Evolutionary conservation across 2,113 vertebrate species (phyloP).

Genomic region (Seriola rivoliana): DNA sequence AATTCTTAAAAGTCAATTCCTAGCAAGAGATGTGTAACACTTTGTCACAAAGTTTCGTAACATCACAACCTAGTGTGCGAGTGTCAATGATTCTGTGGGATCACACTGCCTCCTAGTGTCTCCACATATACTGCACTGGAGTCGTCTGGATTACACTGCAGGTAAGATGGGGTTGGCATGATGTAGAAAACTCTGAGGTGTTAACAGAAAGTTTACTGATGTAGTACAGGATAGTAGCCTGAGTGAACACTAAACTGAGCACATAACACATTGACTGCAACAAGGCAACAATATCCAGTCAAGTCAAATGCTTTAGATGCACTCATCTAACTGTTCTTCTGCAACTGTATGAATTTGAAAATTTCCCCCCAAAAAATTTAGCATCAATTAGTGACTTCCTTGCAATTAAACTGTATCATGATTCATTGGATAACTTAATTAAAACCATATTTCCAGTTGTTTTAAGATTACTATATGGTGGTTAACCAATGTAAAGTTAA

Average conservation of each 20-base stretch:
- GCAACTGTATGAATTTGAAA: background rate
- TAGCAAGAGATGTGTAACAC: background rate
- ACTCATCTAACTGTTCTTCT: too few species aligned
- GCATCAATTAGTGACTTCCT: background rate
- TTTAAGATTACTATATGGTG: background rate
- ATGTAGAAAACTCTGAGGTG: background rate
- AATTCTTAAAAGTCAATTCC: background rate
- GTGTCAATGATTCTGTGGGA: slow-evolving; percentile 18
- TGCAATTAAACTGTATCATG: background rate
- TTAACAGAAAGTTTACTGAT: background rate
- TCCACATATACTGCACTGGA: background rate
- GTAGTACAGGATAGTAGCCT: background rate
- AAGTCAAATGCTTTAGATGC: background rate
- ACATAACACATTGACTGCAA: background rate
- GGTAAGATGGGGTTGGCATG: background rate
- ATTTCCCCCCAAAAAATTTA: background rate
- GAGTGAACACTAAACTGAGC: background rate
- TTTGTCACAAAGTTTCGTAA: slow-evolving; percentile 29
- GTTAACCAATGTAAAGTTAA: background rate
- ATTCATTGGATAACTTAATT: background rate
- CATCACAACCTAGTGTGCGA: background rate
- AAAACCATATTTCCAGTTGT: background rate
- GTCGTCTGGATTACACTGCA: background rate
- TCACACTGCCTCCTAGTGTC: slow-evolving; percentile 70
- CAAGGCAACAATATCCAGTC: background rate